Conservation (phyloP, 2,797 vertebrate species). For the Phataginus tricuspis region DNA sequence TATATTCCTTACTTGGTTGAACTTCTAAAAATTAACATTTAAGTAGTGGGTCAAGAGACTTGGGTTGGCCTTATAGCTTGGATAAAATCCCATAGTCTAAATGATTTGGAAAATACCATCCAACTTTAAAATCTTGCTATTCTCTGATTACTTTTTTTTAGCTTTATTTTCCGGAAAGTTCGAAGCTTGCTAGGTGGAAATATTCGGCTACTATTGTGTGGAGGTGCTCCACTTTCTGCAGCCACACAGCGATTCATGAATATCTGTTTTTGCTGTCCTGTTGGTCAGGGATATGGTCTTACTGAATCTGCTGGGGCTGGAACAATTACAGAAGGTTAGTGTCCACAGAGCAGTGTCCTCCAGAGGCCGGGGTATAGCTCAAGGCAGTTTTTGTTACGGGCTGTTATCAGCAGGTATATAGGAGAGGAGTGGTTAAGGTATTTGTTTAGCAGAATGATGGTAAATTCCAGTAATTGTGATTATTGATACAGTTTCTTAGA, state of each 20-base stretch:
- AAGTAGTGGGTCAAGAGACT: not conserved
- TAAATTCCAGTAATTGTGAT: not conserved
- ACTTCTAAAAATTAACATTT: not conserved
- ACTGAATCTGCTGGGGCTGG: conserved; percentile 96
- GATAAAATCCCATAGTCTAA: not conserved
- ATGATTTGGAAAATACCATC: not conserved
- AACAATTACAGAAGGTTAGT: conserved; percentile 93
- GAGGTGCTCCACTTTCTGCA: conserved; percentile 95
- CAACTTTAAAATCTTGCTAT: not conserved
- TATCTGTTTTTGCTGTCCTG: conserved; percentile 97
- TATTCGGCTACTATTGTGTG: conserved; percentile 92
- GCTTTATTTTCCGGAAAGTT: conserved; percentile 94
- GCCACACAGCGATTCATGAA: conserved; percentile 98
- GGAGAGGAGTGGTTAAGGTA: not conserved
- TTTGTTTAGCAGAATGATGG: not conserved
- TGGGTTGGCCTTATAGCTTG: not conserved
- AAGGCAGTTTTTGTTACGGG: not conserved
- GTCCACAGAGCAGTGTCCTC: fast-evolving
- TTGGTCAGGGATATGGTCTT: conserved; percentile 97
- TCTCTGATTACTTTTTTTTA: conserved; percentile 59
- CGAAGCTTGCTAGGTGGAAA: conserved; percentile 93
- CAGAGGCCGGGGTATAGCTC: no score
- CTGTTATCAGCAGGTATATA: not conserved
- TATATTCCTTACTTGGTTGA: not conserved
- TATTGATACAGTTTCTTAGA: not conserved